Percentiles rank a stretch among this genome's conserved stretches.
Conservation (phyloP, 1,140 invertebrate species). For the Hyphantria cunea region DNA sequence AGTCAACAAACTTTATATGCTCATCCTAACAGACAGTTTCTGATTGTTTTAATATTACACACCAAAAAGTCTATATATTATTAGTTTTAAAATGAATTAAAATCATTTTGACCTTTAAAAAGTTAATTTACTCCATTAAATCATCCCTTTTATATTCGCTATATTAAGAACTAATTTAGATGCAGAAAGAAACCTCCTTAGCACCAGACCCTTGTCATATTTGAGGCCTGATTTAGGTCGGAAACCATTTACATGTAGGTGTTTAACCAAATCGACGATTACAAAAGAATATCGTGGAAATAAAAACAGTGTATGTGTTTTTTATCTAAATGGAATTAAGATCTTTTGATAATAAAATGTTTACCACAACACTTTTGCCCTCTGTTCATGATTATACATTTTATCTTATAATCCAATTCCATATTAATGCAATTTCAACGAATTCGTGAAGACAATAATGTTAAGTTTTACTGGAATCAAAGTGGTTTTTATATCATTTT, state of each 20-base stretch:
- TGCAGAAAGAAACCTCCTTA: conserved; percentile 5
- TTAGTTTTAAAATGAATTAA: too few relatives aligned
- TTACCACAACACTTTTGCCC: conserved; percentile 26
- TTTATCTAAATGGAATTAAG: conserved; percentile 33
- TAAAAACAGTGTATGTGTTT: conserved; percentile 20
- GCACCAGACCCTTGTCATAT: conserved; percentile 16
- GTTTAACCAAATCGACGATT: conserved; percentile 26
- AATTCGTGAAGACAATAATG: too few relatives aligned
- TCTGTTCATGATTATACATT: background rate
- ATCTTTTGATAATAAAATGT: conserved; percentile 25
- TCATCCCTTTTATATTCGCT: conserved; percentile 5
- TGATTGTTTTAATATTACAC: too few relatives aligned
- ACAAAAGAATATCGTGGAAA: conserved; percentile 23
- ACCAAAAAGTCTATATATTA: too few relatives aligned
- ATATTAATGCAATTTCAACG: too few relatives aligned
- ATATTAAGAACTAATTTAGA: conserved; percentile 20
- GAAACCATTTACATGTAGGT: conserved; percentile 21
- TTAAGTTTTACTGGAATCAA: too few relatives aligned
- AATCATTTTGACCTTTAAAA: too few relatives aligned
- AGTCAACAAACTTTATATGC: too few relatives aligned
- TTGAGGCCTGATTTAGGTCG: conserved; percentile 17
- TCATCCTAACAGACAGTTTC: too few relatives aligned
- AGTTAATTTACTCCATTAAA: conserved; percentile 12
- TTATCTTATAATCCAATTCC: too few relatives aligned
- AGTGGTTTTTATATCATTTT: too few relatives aligned